Conservation (phyloP, 1,140 invertebrate species). For the Drosophila neocordata region DNA sequence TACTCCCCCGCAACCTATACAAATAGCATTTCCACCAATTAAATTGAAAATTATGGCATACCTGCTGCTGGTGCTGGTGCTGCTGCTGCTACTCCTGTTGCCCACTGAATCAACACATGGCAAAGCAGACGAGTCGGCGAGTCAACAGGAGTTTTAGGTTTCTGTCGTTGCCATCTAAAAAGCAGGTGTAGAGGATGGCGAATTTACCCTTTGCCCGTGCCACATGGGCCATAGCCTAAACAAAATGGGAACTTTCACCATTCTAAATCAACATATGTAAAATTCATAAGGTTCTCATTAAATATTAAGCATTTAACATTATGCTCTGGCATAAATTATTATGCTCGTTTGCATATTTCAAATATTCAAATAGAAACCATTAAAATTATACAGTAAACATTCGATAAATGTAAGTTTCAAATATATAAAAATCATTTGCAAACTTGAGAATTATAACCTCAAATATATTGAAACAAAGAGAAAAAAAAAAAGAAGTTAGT, state of each 20-base stretch:
- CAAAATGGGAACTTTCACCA: neutral
- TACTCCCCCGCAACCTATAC: neutral
- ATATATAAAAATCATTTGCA: neutral
- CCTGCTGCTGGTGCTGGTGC: too few relatives aligned
- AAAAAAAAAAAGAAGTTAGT: too few relatives aligned
- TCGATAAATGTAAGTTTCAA: neutral
- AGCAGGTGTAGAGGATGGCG: too few relatives aligned
- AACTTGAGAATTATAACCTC: neutral
- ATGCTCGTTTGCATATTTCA: constrained; percentile 12
- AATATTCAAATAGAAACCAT: constrained; percentile 2
- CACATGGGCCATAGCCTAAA: neutral
- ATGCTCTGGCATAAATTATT: constrained; percentile 47
- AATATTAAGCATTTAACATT: constrained; percentile 45
- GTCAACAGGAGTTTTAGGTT: neutral
- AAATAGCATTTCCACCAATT: neutral
- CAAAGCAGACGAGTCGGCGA: neutral
- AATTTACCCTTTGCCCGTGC: too few relatives aligned
- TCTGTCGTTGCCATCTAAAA: too few relatives aligned
- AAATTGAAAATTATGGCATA: neutral
- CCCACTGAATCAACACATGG: neutral
- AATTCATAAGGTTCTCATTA: constrained; percentile 50
- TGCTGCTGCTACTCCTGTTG: too few relatives aligned
- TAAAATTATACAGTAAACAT: neutral
- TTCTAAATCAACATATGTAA: constrained; percentile 19
- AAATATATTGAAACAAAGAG: too few relatives aligned